Conservation (phyloP, 2,113 vertebrate genomes). For the Cephalophus harveyi region DNA sequence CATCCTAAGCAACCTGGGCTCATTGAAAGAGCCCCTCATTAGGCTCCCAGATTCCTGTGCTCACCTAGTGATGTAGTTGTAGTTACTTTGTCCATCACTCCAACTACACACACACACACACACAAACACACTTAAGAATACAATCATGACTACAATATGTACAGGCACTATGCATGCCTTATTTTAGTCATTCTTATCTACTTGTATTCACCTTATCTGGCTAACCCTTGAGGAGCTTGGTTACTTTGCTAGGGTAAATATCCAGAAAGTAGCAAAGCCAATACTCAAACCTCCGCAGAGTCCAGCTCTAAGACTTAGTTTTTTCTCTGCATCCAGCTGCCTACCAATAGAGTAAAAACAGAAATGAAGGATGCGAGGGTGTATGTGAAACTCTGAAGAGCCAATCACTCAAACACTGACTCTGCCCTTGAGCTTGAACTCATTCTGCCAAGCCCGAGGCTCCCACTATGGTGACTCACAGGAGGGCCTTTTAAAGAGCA, state of each 20-base stretch:
- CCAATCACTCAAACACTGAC: neutral
- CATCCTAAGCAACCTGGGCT: too few relatives aligned
- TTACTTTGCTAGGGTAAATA: neutral
- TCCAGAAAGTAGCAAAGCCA: neutral
- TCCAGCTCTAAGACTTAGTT: neutral
- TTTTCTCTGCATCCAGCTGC: neutral
- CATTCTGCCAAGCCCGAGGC: neutral
- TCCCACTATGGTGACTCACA: neutral
- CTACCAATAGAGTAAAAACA: neutral
- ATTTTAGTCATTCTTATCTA: neutral
- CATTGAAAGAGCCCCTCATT: neutral
- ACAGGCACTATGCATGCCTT: neutral
- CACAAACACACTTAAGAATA: neutral
- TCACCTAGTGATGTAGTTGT: neutral
- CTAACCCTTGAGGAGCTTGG: neutral
- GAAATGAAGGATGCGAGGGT: neutral
- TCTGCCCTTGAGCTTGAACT: constrained; percentile 47
- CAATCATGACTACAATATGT: neutral
- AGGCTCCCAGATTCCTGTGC: neutral
- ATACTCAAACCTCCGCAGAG: neutral
- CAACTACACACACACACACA: neutral
- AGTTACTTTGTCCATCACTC: neutral
- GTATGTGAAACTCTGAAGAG: neutral
- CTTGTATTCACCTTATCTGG: neutral
- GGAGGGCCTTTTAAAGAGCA: constrained; percentile 49